Evolutionary conservation across 2,888 invertebrate genomes (phyloP), one percentile per base, ranked within the genome.

Genomic region (Frankliniella intonsa): DNA sequence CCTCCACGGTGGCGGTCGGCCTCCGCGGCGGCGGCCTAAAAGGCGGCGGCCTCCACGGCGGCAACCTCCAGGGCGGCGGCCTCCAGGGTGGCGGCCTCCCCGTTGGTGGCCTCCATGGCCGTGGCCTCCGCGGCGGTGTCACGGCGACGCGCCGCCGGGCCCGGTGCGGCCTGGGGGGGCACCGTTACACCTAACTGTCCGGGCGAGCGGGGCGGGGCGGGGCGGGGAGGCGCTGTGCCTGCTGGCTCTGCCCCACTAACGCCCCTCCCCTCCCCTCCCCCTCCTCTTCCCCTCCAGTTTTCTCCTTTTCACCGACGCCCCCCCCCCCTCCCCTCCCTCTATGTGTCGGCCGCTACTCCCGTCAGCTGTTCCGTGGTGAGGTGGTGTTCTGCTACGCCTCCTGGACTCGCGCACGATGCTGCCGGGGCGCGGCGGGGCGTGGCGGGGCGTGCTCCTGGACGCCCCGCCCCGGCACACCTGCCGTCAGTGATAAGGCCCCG

Each of bases 141-240:
- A 38, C 38, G 38, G 38, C 38, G 38, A 38, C 38, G 38, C 38
- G 55, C 38, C 38, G 38, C 38, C 38, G 38, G 38, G 38, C 38
- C 38, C 38, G 38, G 38, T 38, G 38, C 38, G 38, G 38, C 38
- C 38, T 38, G 25, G 10, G 25, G 69, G 25, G 69, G 69, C 69
- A 76, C 69, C 69, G 69, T 76, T 76, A 76, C 69, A 76, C 69
- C 69, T 76, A 76, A 76, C 69, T 76, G 69, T 76, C 25, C 69
- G 69, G 69, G 69, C 2, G 25, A 10, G 22, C 1, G 69, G 69
- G 25, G 69, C 9, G 22, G 69, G 22, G 69, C n/a, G 69, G 69
- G 9, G 65, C 3, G 9, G 65, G 19, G 69, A 69, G 17, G 69
- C 69, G 65, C 19, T 38, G 3, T 3, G 38, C 38, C 38, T 38